phyloP scores from a whole-genome alignment of 2,797 vertebrate species.

The Sebastes hopkinsi region DNA sequence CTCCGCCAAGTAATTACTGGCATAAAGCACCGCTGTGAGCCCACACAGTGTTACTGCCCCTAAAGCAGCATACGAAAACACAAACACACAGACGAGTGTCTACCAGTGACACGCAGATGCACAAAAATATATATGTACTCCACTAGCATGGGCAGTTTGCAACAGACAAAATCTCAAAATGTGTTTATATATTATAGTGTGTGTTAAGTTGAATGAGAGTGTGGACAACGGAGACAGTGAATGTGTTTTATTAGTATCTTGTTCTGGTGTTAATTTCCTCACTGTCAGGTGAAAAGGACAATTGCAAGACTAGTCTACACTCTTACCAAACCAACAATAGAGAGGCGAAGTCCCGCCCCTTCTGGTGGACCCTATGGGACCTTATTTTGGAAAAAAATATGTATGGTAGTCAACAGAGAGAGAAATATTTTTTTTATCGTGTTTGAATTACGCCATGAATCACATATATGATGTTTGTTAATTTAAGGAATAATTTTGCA shows the following conservation, averaged over 20 bases:
- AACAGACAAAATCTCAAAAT: not conserved
- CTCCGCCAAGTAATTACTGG: constrained; percentile 62
- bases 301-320: not conserved
- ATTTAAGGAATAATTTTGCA: too few species aligned
- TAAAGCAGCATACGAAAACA: constrained; percentile 29
- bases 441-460: too few species aligned
- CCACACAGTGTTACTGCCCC: constrained; percentile 31
- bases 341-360: too few species aligned
- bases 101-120: not conserved
- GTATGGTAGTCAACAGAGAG: too few species aligned
- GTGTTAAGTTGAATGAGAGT: not conserved
- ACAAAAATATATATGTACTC: not conserved
- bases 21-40: constrained; percentile 53
- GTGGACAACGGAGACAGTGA: not conserved
- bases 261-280: not conserved
- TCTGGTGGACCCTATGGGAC: too few species aligned
- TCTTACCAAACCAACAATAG: not conserved
- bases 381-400: too few species aligned
- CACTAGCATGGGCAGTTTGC: not conserved
- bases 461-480: too few species aligned
- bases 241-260: not conserved
- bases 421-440: too few species aligned
- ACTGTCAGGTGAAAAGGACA: not conserved
- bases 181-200: not conserved
- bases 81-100: constrained; percentile 11